phyloP scores from a whole-genome alignment of 2,113 vertebrate genomes.

The Opisthocomus hoazin region DNA sequence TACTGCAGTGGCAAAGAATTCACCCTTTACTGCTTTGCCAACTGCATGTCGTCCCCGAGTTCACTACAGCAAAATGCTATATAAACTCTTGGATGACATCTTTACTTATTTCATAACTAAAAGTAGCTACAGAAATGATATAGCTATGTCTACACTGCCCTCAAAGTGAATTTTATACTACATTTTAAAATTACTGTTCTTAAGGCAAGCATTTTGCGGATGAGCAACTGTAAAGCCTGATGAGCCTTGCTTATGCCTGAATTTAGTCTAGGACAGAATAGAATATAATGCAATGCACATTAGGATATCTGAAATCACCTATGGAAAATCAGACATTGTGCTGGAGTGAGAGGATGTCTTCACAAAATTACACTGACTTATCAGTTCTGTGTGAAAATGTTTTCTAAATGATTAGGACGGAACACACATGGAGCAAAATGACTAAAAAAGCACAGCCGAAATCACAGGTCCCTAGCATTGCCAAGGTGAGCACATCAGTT shows the following conservation, averaged over 20 bases:
- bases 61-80: fast-evolving
- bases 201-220: not conserved
- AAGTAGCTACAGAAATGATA: not conserved
- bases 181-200: not conserved
- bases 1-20: not conserved
- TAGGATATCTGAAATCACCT: not conserved
- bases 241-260: not conserved
- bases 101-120: not conserved
- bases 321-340: not conserved
- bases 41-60: fast-evolving
- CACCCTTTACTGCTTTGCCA: not conserved
- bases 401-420: not conserved
- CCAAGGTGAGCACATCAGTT: not conserved
- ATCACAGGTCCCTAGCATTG: not conserved
- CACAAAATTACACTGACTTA: not conserved
- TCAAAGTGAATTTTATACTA: not conserved
- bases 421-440: not conserved
- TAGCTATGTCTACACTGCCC: not conserved
- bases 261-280: not conserved
- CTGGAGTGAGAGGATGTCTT: not conserved
- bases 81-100: not conserved
- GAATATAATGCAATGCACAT: not conserved
- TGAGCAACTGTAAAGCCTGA: not conserved
- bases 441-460: not conserved
- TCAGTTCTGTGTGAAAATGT: not conserved